Conservation (phyloP, 1,140 invertebrate genomes). For the Atta cephalotes region DNA sequence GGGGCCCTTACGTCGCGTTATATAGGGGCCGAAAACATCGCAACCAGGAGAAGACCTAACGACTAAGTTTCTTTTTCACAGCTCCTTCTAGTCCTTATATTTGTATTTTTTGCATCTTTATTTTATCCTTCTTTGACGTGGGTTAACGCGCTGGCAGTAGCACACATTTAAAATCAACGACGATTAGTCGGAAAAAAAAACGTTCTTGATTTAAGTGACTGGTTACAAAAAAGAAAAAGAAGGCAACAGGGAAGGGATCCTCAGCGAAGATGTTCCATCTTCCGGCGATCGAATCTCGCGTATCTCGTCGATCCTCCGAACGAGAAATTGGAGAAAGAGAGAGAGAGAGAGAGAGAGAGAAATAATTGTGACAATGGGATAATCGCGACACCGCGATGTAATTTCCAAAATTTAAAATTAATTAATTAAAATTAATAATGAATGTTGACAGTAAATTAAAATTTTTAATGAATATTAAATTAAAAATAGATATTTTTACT, state of each 20-base stretch:
- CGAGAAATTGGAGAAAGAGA: neutral
- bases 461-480: neutral
- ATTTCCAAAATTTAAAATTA: neutral
- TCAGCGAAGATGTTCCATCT: constrained; percentile 24
- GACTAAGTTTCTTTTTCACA: constrained; percentile 35
- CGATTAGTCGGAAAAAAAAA: constrained; percentile 24
- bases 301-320: constrained; percentile 24
- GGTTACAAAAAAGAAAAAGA: constrained; percentile 1
- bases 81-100: constrained; percentile 27
- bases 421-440: neutral
- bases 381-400: neutral
- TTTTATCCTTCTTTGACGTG: constrained; percentile 32
- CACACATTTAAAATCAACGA: constrained; percentile 56
- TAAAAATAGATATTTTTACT: neutral
- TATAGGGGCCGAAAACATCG: constrained; percentile 4
- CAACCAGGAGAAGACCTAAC: constrained; percentile 66
- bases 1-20: constrained; percentile 40
- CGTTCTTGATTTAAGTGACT: constrained; percentile 34
- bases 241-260: neutral
- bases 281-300: constrained; percentile 18
- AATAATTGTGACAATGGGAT: neutral
- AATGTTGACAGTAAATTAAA: too few relatives aligned
- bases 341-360: neutral
- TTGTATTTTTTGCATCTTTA: constrained; percentile 35
- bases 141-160: constrained; percentile 65